These are phyloP conservation scores for Macrobrachium rosenbergii DNA, from an alignment of 1,140 invertebrate genomes.

Conservation along the genomic window DNA sequence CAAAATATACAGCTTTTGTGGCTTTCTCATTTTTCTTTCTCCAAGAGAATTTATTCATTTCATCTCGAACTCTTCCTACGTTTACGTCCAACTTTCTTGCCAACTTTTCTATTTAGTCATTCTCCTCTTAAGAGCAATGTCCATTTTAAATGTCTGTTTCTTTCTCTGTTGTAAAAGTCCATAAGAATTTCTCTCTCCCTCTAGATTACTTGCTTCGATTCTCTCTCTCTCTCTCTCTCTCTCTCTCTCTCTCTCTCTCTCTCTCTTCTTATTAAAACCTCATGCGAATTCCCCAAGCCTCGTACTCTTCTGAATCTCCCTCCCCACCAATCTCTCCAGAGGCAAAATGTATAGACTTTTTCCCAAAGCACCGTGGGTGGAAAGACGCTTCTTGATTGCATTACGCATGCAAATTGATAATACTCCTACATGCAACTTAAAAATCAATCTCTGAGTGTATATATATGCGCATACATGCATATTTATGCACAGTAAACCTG, in stretches of 20 bases:
- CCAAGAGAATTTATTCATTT: neutral
- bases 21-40: neutral
- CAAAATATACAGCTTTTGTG: no score
- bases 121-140: no score
- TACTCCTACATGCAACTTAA: no score
- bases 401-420: no score
- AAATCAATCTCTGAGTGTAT: no score
- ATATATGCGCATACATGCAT: no score
- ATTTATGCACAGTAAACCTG: no score
- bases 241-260: slow-evolving; percentile 10
- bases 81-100: neutral
- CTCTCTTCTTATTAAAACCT: neutral
- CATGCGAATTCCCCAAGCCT: neutral
- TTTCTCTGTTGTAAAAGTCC: neutral
- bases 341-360: no score
- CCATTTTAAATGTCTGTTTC: neutral
- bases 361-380: no score
- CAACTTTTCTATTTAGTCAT: neutral
- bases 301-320: neutral
- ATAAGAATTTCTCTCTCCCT: neutral
- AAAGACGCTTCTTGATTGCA: no score
- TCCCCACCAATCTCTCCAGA: no score
- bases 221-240: slow-evolving; percentile 1
- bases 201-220: neutral
- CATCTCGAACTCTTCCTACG: neutral